Conservation (phyloP, 2,888 invertebrate species). For the Eurytoma californica region DNA sequence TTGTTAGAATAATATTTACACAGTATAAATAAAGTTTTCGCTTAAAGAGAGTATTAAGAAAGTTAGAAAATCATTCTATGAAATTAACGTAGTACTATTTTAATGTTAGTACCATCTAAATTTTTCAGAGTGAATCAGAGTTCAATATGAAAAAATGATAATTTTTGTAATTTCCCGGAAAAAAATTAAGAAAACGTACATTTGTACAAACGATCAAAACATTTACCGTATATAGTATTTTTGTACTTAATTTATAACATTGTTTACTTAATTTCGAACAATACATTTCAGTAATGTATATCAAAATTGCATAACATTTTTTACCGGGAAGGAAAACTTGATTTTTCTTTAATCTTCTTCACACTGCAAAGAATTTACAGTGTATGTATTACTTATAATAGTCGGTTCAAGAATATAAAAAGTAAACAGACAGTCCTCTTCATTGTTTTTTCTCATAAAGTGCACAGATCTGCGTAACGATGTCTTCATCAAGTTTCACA, state of each 20-base stretch:
- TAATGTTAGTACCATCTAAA: conserved; percentile 38
- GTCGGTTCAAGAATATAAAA: conserved; percentile 40
- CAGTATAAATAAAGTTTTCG: conserved; percentile 41
- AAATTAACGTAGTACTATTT: conserved; percentile 33
- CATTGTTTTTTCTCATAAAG: conserved; percentile 1
- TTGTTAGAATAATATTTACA: conserved; percentile 43
- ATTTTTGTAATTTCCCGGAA: conserved; percentile 2
- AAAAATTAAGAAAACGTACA: conserved; percentile 4
- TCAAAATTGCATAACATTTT: not conserved
- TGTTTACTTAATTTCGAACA: too few relatives aligned
- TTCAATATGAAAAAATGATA: conserved; percentile 8
- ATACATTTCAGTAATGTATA: not conserved
- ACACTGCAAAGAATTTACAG: conserved; percentile 37
- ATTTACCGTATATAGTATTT: too few relatives aligned
- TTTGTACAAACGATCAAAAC: not conserved
- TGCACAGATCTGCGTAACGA: conserved; percentile 18
- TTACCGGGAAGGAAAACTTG: conserved; percentile 6
- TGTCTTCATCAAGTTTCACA: conserved; percentile 6
- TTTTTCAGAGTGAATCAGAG: conserved; percentile 27
- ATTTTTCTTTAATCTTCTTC: not conserved
- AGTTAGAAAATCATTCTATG: conserved; percentile 34
- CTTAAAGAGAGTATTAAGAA: conserved; percentile 49
- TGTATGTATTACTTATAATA: conserved; percentile 24
- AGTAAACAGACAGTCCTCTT: conserved; percentile 14
- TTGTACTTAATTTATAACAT: too few relatives aligned